These are phyloP conservation scores for Heliconius charithonia DNA, from an alignment of 2,888 invertebrate genomes.

Conservation along the genomic window DNA sequence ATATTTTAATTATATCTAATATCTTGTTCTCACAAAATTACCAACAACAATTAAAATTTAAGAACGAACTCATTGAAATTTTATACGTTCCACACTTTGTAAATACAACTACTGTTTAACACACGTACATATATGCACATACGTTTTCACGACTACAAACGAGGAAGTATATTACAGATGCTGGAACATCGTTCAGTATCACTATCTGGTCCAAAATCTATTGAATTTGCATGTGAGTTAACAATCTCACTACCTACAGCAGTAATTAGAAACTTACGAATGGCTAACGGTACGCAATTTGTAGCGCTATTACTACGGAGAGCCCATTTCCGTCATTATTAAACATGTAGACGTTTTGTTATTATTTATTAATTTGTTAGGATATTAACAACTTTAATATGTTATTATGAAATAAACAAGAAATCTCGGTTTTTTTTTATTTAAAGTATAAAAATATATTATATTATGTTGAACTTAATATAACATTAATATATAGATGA, in stretches of 20 bases:
- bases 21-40: constrained; percentile 49
- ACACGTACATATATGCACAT: constrained; percentile 7
- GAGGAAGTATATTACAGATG: constrained; percentile 37
- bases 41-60: constrained; percentile 44
- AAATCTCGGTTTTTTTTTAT: neutral
- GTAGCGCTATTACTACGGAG: constrained; percentile 60
- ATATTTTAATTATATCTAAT: constrained; percentile 21
- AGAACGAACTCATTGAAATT: constrained; percentile 39
- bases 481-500: neutral
- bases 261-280: constrained; percentile 78
- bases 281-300: constrained; percentile 71
- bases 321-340: constrained; percentile 51
- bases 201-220: constrained; percentile 64
- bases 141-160: constrained; percentile 39
- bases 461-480: no score
- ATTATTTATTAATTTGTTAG: constrained; percentile 12
- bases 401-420: neutral
- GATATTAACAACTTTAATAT: neutral
- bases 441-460: neutral
- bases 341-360: constrained; percentile 17
- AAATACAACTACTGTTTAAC: constrained; percentile 47
- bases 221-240: constrained; percentile 74
- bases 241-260: constrained; percentile 75
- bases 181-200: constrained; percentile 52
- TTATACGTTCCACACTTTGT: constrained; percentile 42